Conservation (phyloP, 2,797 vertebrate genomes). For the Mallotus villosus region DNA sequence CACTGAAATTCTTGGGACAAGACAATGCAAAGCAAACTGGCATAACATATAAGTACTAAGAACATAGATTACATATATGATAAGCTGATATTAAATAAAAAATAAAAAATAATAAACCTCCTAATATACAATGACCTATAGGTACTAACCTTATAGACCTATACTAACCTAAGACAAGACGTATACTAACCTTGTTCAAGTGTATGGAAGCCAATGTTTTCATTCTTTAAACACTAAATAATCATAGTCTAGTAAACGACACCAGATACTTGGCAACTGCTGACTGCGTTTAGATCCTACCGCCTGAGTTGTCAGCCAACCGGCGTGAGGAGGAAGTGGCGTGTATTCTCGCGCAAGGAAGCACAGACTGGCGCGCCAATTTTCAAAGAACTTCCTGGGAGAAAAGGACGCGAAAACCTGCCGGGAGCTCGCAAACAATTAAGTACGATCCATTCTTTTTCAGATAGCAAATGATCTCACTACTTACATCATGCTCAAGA, state of each 20-base stretch:
- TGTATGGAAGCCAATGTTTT: neutral
- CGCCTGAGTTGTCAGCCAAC: constrained; percentile 38
- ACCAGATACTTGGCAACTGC: too few species aligned
- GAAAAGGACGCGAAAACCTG: constrained; percentile 38
- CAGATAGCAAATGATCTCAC: neutral
- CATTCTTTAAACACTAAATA: neutral
- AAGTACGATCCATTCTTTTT: constrained; percentile 26
- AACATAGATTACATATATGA: too few species aligned
- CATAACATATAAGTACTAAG: too few species aligned
- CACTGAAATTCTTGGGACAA: too few species aligned
- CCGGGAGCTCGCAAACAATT: neutral
- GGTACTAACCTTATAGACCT: too few species aligned
- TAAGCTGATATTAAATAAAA: too few species aligned
- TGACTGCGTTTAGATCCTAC: neutral
- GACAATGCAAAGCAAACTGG: too few species aligned
- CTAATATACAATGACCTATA: too few species aligned
- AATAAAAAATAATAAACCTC: too few species aligned
- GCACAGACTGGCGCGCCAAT: constrained; percentile 77
- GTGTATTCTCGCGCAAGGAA: constrained; percentile 62
- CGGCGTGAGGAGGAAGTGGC: constrained; percentile 66
- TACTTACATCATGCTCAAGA: neutral
- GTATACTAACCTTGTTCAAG: neutral
- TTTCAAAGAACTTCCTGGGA: constrained; percentile 85
- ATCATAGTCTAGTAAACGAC: neutral
- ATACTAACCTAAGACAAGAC: too few species aligned